Percentiles rank a stretch among this genome's conserved stretches.
These are phyloP conservation scores for Gavia stellata DNA, from an alignment of 2,113 vertebrate genomes.

Conservation along the genomic window DNA sequence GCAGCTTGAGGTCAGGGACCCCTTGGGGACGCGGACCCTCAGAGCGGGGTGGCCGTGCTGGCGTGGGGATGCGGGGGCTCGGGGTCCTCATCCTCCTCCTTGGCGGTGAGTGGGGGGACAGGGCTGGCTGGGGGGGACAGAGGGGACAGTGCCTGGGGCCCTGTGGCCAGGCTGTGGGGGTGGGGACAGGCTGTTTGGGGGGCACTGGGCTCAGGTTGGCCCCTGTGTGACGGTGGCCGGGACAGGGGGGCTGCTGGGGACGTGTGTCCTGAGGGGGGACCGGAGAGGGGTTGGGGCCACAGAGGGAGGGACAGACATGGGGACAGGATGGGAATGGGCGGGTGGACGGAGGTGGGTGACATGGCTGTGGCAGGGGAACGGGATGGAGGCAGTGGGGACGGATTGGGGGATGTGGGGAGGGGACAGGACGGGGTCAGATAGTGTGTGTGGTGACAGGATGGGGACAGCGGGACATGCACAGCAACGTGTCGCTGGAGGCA, in stretches of 20 bases:
- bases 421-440: not conserved
- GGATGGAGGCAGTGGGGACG: not conserved
- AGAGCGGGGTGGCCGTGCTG: not conserved
- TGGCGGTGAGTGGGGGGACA: not conserved
- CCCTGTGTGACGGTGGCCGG: not conserved
- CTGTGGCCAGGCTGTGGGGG: too few species aligned
- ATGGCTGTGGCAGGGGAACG: not conserved
- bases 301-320: not conserved
- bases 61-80: not conserved
- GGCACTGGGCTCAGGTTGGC: not conserved
- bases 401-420: too few species aligned
- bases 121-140: not conserved
- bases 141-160: not conserved
- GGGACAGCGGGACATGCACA: not conserved
- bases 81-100: not conserved
- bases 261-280: not conserved
- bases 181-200: not conserved
- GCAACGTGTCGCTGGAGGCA: fast-evolving
- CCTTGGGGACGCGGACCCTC: fast-evolving
- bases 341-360: not conserved
- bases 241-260: not conserved
- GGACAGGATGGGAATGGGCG: not conserved
- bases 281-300: not conserved
- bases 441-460: not conserved
- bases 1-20: not conserved